phyloP scores from a whole-genome alignment of 1,140 invertebrate species.

The Eumeta japonica region DNA sequence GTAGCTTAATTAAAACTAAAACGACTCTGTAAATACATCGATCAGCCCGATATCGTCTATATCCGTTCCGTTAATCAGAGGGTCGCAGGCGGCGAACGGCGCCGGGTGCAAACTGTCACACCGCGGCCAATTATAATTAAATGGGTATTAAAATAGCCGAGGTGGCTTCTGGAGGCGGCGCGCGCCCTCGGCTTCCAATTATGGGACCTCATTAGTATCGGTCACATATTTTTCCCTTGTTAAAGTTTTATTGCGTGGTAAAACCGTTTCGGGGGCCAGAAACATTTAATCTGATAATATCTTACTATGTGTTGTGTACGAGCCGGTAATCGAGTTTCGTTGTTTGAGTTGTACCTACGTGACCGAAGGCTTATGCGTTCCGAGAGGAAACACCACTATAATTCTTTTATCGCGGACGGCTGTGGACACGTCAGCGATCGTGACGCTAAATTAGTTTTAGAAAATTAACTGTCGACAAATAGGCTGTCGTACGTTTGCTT shows the following conservation, averaged over 20 bases:
- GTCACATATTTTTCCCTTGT: constrained; percentile 23
- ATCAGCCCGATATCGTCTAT: constrained; percentile 21
- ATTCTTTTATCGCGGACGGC: too few relatives aligned
- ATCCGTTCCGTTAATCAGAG: constrained; percentile 20
- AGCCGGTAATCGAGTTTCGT: constrained; percentile 15
- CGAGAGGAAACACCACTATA: too few relatives aligned
- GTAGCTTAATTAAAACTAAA: constrained; percentile 52
- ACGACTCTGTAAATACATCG: constrained; percentile 35
- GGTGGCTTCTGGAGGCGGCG: constrained; percentile 22
- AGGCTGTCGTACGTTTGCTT: too few relatives aligned
- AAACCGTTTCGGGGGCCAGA: constrained; percentile 7
- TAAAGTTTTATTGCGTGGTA: constrained; percentile 16
- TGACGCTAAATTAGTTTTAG: too few relatives aligned
- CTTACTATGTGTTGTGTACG: constrained; percentile 9
- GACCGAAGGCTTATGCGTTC: constrained; percentile 9
- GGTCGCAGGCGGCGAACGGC: constrained; percentile 15
- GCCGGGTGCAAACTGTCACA: too few relatives aligned
- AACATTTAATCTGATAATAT: constrained; percentile 16
- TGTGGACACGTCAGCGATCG: too few relatives aligned
- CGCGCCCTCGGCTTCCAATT: constrained; percentile 31
- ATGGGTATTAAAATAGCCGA: constrained; percentile 29
- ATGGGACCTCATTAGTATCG: constrained; percentile 35
- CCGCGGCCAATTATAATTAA: constrained; percentile 23
- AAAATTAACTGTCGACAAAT: too few relatives aligned
- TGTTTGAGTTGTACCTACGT: constrained; percentile 8